Percentiles rank a stretch among this genome's conserved stretches.
phyloP scores from a whole-genome alignment of 2,113 vertebrate species.

The Amblyornis subalaris region DNA sequence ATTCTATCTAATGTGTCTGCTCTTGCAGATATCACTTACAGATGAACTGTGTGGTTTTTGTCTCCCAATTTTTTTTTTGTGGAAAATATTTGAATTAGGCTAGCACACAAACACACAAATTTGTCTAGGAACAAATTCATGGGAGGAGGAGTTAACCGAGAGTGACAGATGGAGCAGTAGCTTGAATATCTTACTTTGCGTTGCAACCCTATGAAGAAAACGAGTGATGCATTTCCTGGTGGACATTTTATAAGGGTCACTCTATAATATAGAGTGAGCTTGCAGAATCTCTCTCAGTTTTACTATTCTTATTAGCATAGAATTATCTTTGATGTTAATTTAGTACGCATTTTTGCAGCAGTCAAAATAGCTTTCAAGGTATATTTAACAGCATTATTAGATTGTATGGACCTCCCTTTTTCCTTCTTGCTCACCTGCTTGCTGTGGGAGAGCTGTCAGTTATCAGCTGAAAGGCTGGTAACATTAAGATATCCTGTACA shows the following conservation, averaged over 20 bases:
- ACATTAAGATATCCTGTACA: background rate
- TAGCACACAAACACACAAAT: background rate
- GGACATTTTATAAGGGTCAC: background rate
- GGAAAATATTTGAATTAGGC: slow-evolving; percentile 16
- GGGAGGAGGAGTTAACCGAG: background rate
- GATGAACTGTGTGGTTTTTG: slow-evolving; percentile 8
- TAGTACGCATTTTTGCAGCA: background rate
- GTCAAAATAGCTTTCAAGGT: background rate
- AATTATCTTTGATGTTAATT: background rate
- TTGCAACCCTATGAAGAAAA: background rate
- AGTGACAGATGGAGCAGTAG: background rate
- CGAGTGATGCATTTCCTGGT: background rate
- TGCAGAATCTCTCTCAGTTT: background rate
- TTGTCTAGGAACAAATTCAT: background rate
- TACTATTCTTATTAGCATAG: background rate
- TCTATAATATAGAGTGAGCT: background rate
- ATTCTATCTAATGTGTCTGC: slow-evolving; percentile 31
- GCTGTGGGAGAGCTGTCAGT: background rate
- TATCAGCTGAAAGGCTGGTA: background rate
- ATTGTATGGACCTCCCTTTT: background rate
- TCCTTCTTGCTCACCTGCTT: background rate
- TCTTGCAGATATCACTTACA: slow-evolving; percentile 11
- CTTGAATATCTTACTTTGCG: background rate
- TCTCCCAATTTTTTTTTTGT: background rate
- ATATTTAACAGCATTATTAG: background rate